phyloP scores from a whole-genome alignment of 2,888 invertebrate species.

The Netelia fuscicornis region DNA sequence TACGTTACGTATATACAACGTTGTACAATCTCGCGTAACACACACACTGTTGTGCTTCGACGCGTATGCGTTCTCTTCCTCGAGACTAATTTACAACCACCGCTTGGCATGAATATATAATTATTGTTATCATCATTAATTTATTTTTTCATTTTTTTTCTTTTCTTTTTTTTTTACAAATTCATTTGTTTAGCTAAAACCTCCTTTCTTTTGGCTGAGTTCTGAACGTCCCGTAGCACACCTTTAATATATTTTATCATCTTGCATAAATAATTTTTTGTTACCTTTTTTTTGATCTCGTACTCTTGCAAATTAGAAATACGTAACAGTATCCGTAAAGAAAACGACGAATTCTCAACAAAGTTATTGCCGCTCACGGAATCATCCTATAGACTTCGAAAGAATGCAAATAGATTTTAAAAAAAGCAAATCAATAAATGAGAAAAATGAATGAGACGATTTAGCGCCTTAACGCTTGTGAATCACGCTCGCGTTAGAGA shows the following conservation, averaged over 20 bases:
- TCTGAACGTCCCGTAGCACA: constrained; percentile 75
- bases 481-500: constrained; percentile 38
- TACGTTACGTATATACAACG: constrained; percentile 6
- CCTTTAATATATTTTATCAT: constrained; percentile 47
- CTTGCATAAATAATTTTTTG: constrained; percentile 28
- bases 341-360: constrained; percentile 70
- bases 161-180: constrained; percentile 34
- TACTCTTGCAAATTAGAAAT: constrained; percentile 60
- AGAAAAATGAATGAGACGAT: constrained; percentile 43
- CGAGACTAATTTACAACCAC: constrained; percentile 68
- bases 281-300: constrained; percentile 25
- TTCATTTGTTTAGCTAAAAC: constrained; percentile 56
- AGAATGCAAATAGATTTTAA: constrained; percentile 52
- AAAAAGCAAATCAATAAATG: constrained; percentile 22
- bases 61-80: constrained; percentile 64
- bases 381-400: constrained; percentile 58
- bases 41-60: constrained; percentile 56
- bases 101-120: constrained; percentile 67
- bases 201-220: constrained; percentile 82
- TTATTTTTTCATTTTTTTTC: background rate
- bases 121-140: constrained; percentile 72
- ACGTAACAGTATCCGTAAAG: constrained; percentile 62
- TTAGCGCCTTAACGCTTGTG: constrained; percentile 64
- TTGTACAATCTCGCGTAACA: constrained; percentile 39
- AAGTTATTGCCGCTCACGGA: constrained; percentile 68